Percentiles rank a stretch among this genome's conserved stretches.
phyloP scores from a whole-genome alignment of 2,113 vertebrate genomes.

The Calyptommatus sinebrachiatus region DNA sequence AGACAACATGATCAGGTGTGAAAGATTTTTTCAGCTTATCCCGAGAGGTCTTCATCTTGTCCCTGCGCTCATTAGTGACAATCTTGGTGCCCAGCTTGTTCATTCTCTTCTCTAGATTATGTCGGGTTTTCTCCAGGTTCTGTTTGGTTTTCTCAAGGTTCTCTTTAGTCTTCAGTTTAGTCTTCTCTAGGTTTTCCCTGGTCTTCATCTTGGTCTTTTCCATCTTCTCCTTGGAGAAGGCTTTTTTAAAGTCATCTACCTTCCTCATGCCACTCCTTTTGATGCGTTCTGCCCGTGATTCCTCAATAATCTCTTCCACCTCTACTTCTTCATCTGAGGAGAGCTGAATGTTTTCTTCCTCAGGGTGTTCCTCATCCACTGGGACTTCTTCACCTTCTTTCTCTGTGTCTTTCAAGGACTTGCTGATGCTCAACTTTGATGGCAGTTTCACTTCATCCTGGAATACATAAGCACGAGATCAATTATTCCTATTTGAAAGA shows the following conservation, averaged over 20 bases:
- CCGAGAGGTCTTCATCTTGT: slow-evolving; percentile 88
- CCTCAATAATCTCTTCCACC: slow-evolving; percentile 91
- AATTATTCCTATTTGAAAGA: no score
- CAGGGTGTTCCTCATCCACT: slow-evolving; percentile 74
- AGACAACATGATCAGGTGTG: slow-evolving; percentile 85
- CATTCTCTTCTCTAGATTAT: slow-evolving; percentile 92
- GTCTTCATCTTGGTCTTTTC: slow-evolving; percentile 90
- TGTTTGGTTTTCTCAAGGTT: slow-evolving; percentile 95
- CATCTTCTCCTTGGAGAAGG: slow-evolving; percentile 95
- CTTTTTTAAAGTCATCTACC: slow-evolving; percentile 94
- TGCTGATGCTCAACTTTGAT: slow-evolving; percentile 85
- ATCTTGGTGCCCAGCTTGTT: slow-evolving; percentile 91
- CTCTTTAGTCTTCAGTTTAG: slow-evolving; percentile 88
- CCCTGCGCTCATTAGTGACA: slow-evolving; percentile 85
- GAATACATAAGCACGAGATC: slow-evolving; percentile 54
- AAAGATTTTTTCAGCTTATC: slow-evolving; percentile 95
- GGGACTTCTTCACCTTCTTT: slow-evolving; percentile 74
- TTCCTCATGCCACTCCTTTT: slow-evolving; percentile 88
- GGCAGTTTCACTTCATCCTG: slow-evolving; percentile 90
- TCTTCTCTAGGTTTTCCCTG: slow-evolving; percentile 92
- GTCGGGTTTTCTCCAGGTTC: slow-evolving; percentile 93
- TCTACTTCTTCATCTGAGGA: slow-evolving; percentile 92
- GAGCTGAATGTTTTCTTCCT: slow-evolving; percentile 73
- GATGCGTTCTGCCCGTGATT: slow-evolving; percentile 90
- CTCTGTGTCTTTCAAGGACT: slow-evolving; percentile 78